Percentiles rank a stretch among this genome's conserved stretches.
Evolutionary conservation across 1,140 invertebrate species (phyloP).

Genomic region (Drosophila pruinosa): DNA sequence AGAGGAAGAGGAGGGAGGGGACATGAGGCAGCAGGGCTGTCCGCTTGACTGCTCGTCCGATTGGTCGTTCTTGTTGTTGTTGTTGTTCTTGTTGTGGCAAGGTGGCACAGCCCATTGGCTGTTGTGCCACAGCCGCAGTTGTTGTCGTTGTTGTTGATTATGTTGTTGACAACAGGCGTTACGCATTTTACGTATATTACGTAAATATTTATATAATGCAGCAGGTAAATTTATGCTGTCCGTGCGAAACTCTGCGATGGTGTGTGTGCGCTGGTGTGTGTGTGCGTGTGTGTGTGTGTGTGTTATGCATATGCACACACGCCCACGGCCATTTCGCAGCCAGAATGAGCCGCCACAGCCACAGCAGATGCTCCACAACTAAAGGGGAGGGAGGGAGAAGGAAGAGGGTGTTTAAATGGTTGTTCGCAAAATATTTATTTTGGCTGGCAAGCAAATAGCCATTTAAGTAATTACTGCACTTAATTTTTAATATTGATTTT

Average conservation of each 20-base stretch:
- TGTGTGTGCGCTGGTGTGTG: constrained; percentile 6
- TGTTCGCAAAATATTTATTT: constrained; percentile 76
- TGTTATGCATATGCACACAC: constrained; percentile 15
- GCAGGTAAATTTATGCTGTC: constrained; percentile 67
- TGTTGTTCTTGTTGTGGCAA: background rate
- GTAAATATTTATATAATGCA: constrained; percentile 82
- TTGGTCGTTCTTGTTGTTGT: background rate
- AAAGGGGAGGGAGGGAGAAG: background rate
- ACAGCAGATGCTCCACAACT: background rate
- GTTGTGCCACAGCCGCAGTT: constrained; percentile 19
- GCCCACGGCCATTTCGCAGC: constrained; percentile 53
- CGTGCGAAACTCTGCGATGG: background rate
- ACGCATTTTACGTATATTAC: constrained; percentile 77
- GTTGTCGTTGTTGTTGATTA: constrained; percentile 71
- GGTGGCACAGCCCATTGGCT: constrained; percentile 26
- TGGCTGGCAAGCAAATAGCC: constrained; percentile 68
- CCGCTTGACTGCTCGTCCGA: constrained; percentile 12
- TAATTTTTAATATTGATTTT: constrained; percentile 80
- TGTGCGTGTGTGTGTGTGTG: constrained; percentile 10
- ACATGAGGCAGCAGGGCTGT: constrained; percentile 9
- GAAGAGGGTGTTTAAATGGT: constrained; percentile 50
- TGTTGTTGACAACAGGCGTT: constrained; percentile 82
- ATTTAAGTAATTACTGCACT: constrained; percentile 79
- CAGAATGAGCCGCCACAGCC: background rate
- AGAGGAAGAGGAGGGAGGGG: too few species aligned